Conservation (phyloP, 2,797 vertebrate species). For the Tamandua tetradactyla region DNA sequence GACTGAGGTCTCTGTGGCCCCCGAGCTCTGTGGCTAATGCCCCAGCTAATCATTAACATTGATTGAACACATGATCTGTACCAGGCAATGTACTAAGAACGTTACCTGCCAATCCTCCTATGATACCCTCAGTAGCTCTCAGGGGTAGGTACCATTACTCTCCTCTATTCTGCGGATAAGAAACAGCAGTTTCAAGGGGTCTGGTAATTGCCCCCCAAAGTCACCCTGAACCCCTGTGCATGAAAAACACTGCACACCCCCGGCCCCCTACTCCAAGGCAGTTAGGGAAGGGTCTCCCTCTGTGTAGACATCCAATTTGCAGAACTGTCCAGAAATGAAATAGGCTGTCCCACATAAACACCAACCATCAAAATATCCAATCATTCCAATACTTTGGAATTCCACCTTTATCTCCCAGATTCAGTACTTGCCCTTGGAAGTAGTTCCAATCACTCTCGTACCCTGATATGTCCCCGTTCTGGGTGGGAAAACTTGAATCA, state of each 20-base stretch:
- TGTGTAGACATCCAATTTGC: neutral
- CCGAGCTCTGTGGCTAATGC: neutral
- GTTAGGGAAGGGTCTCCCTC: accelerated
- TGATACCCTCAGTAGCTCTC: neutral
- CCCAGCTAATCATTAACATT: neutral
- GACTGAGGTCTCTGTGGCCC: neutral
- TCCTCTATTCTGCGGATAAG: neutral
- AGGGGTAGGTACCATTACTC: neutral
- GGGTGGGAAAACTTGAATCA: neutral
- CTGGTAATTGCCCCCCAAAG: neutral
- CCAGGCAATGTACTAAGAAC: neutral
- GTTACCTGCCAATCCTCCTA: neutral
- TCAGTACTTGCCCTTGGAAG: neutral
- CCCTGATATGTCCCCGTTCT: neutral
- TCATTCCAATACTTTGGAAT: neutral
- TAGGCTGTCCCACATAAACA: neutral
- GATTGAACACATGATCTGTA: neutral
- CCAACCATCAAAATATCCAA: neutral
- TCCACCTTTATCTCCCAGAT: neutral
- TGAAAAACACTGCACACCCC: neutral
- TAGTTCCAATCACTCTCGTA: neutral
- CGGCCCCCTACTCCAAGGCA: neutral
- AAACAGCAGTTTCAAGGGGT: neutral
- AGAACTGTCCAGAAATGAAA: neutral
- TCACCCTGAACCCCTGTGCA: neutral